phyloP scores from a whole-genome alignment of 2,888 invertebrate species.

The Muscina levida region DNA sequence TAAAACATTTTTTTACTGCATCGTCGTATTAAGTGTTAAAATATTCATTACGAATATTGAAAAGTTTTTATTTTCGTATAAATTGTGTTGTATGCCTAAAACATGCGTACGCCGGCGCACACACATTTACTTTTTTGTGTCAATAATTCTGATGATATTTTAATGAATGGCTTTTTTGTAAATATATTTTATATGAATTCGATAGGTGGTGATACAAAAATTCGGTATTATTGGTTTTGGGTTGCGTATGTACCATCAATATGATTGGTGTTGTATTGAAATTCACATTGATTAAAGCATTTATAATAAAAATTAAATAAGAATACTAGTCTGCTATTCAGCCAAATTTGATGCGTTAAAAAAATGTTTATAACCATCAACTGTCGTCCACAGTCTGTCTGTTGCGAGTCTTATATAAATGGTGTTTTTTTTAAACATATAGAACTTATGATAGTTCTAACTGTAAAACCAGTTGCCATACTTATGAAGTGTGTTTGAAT shows the following conservation, averaged over 20 bases:
- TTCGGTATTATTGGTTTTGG: not conserved
- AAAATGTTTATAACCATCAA: too few relatives aligned
- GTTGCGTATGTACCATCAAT: not conserved
- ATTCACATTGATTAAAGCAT: too few relatives aligned
- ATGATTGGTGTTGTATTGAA: not conserved
- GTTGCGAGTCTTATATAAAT: too few relatives aligned
- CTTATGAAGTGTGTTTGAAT: too few relatives aligned
- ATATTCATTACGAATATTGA: constrained; percentile 73
- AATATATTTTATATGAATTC: too few relatives aligned
- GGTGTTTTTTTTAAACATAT: too few relatives aligned
- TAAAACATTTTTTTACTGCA: constrained; percentile 34
- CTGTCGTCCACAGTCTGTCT: too few relatives aligned
- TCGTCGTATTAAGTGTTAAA: constrained; percentile 71
- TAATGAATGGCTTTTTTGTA: constrained; percentile 56
- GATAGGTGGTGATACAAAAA: not conserved
- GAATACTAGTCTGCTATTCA: too few relatives aligned
- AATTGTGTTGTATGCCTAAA: constrained; percentile 1
- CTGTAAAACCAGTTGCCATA: too few relatives aligned
- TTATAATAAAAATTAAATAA: too few relatives aligned
- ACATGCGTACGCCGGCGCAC: constrained; percentile 70
- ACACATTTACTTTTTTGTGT: constrained; percentile 68
- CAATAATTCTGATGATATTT: constrained; percentile 64
- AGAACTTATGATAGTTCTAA: too few relatives aligned
- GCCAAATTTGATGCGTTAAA: too few relatives aligned
- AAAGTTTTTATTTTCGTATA: constrained; percentile 19